Percentiles rank a stretch among this genome's conserved stretches.
Conservation (phyloP, 2,113 vertebrate genomes). For the Falco punctatus region DNA sequence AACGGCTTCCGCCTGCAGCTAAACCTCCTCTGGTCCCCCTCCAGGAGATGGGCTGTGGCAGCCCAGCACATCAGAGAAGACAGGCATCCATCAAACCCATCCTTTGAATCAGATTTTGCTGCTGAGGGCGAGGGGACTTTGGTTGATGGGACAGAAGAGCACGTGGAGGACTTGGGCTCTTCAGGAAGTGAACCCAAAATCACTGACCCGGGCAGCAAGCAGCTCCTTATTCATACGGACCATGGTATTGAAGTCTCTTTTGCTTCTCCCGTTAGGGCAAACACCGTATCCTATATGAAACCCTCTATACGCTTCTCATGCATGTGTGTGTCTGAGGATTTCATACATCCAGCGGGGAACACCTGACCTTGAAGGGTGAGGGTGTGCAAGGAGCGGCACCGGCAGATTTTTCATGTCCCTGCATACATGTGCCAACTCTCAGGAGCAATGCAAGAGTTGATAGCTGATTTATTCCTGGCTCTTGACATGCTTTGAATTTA, state of each 20-base stretch:
- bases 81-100: background rate
- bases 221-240: background rate
- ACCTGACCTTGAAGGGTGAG: background rate
- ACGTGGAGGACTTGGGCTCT: background rate
- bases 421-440: fast-evolving
- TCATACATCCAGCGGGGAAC: background rate
- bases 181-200: background rate
- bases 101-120: background rate
- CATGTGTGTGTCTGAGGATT: background rate
- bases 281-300: background rate
- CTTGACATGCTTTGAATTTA: background rate
- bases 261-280: background rate
- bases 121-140: background rate
- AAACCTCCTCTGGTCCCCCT: background rate
- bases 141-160: background rate
- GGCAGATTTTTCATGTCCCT: background rate
- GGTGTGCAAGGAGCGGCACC: background rate
- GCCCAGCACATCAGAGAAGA: background rate
- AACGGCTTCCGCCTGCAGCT: background rate
- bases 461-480: background rate
- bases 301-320: background rate
- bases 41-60: background rate
- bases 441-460: background rate
- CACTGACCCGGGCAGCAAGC: background rate
- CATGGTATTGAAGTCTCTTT: background rate